Base-by-base conservation (phyloP, 2,888 invertebrate genomes). In the Stramonita haemastoma region DNA sequence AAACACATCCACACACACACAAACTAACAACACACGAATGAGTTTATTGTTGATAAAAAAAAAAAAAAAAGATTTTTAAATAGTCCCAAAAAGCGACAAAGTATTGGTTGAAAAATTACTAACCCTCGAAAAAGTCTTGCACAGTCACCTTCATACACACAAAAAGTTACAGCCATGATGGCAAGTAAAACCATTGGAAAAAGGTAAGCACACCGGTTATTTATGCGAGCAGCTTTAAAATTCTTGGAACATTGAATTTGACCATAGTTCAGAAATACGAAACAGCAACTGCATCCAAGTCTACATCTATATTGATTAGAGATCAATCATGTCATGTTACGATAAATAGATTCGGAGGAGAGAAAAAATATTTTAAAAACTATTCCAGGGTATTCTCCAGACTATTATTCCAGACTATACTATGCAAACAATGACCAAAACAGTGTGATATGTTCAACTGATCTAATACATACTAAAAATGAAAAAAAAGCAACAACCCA, bases 181-280 rank as follows among this genome's bases (percentile, higher is more conserved):
- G 32, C 29, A 34, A 79, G 32, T 26, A 73, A 73, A 73, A 73
- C 29, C 73, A 26, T n/a, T n/a, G 5, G n/a, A 73, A 73, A 73
- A 73, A 19, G 13, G 79, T 83, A 83, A 83, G 46, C 46, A 83
- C 81, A 83, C 81, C 81, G 81, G 81, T 83, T 83, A 46, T 46
- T 83, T 6, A 46, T 36, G 26, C 81, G 36, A 83, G 81, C 81
- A 83, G 81, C 26, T 22, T 36, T 26, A 15, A 83, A 22, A 83
- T 79, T 22, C 81, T 15, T 17, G 34, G 79, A 79, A 34, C 22
- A 26, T 73, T 26, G 17, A 73, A 17, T 73, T 29, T 26, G 17
- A 73, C n/a, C 8, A 29, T n/a, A 17, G 5, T n/a, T 79, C 34
- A 46, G 26, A 26, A 83, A 83, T 46, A 36, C 22, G 36, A 83